Evolutionary conservation across 1,140 invertebrate genomes (phyloP), one percentile per base, ranked within the genome.

Genomic region (Dendrolimus punctatus): DNA sequence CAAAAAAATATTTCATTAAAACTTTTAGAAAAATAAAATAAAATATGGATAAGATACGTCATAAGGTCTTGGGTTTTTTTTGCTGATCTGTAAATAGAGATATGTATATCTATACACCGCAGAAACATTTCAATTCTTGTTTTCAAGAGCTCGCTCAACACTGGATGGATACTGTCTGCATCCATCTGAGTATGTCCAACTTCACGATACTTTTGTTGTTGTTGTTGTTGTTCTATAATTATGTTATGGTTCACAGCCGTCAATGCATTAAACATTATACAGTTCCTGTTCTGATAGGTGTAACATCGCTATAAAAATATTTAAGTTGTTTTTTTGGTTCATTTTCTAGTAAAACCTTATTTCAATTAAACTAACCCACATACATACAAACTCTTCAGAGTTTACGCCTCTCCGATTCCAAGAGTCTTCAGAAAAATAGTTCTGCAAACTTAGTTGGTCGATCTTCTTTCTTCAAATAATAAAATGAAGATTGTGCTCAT

Each of bases 251-350:
- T 51, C 8, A 60, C 55, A 47, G 58, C 62, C 40, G 42, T 43
- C 5, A 4, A 44, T 47, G 57, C 58, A 55, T 64, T 60, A 37
- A 43, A 55, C 40, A 65, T 39, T 6, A 52, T 45, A 45, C 39
- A 53, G 47, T 60, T 65, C 36, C 58, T 56, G 44, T 64, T 60
- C 56, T 60, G 55, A 41, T 57, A 57, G 6, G 40, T 53, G n/a
- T 48, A 64, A 40, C 55, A 51, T 64, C 55, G 42, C 49, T 60
- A 47, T 50, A 53, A 50, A 62, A 56, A 44, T 51, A 56, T 42
- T 44, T 43, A 42, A 40, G 55, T 39, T 5, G 42, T 55, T 48
- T 49, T 42, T 47, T 39, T 45, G 40, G 23, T 2, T 46, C 37
- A 43, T 50, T 55, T 55, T 46, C 53, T 47, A 48, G 23, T 23